Evolutionary conservation across 2,113 vertebrate genomes (phyloP).

Genomic region (Corydoras sp.): DNA sequence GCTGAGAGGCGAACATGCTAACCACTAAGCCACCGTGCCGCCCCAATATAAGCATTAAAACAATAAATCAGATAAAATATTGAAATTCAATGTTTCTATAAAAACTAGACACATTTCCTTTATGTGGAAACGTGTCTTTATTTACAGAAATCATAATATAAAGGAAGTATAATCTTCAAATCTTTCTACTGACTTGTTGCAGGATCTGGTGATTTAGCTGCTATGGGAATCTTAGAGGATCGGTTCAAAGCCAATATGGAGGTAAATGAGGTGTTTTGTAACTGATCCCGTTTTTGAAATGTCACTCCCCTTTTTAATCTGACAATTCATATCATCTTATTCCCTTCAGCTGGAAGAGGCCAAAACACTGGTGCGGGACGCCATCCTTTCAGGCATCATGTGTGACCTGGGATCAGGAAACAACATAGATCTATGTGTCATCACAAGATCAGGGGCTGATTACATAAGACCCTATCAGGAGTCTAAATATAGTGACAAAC

Average conservation of each 20-base stretch:
- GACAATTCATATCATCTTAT: background rate
- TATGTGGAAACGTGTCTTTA: too few relatives aligned
- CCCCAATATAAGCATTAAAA: too few relatives aligned
- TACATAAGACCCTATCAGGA: slow-evolving; percentile 63
- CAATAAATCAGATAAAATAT: too few relatives aligned
- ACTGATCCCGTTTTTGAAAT: background rate
- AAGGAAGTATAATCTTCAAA: background rate
- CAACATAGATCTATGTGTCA: slow-evolving; percentile 75
- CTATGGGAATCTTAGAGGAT: slow-evolving; percentile 77
- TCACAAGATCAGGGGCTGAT: slow-evolving; percentile 63
- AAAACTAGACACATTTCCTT: too few relatives aligned
- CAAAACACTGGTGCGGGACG: slow-evolving; percentile 62
- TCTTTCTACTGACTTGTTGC: slow-evolving; percentile 17
- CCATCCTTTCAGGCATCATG: slow-evolving; percentile 75
- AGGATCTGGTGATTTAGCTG: slow-evolving; percentile 76
- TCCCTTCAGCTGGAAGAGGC: slow-evolving; percentile 64
- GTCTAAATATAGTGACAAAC: slow-evolving; percentile 50
- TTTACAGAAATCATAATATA: too few relatives aligned
- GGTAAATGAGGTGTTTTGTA: slow-evolving; percentile 50
- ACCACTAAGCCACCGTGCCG: too few relatives aligned
- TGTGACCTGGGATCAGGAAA: slow-evolving; percentile 77
- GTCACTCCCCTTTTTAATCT: background rate
- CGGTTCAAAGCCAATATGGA: slow-evolving; percentile 69
- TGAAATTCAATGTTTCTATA: too few relatives aligned
- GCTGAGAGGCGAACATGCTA: too few relatives aligned